Conservation (phyloP, 2,797 vertebrate species). For the Jordanella pulchra region DNA sequence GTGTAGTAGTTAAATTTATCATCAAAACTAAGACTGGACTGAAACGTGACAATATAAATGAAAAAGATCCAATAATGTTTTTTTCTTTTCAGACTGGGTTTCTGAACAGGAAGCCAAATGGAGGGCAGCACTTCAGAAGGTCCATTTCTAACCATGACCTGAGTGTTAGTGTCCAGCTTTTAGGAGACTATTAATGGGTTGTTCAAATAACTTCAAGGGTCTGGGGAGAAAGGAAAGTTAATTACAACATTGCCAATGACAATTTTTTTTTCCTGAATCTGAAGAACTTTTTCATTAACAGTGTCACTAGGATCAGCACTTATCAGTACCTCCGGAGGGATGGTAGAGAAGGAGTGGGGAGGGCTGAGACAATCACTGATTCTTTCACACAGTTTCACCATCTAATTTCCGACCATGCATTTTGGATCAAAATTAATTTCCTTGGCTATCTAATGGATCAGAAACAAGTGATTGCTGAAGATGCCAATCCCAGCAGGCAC, state of each 20-base stretch:
- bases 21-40: background rate
- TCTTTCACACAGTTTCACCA: conserved; percentile 82
- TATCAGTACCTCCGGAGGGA: conserved; percentile 79
- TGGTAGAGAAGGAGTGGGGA: conserved; percentile 49
- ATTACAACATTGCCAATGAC: conserved; percentile 73
- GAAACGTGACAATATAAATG: conserved; percentile 14
- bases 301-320: conserved; percentile 79
- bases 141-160: conserved; percentile 38
- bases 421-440: conserved; percentile 85
- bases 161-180: conserved; percentile 40
- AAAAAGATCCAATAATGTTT: conserved; percentile 23
- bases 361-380: conserved; percentile 74
- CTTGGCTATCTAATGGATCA: conserved; percentile 83
- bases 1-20: background rate
- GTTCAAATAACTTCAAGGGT: conserved; percentile 65
- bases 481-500: conserved; percentile 74
- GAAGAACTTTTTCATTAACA: conserved; percentile 83
- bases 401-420: conserved; percentile 83
- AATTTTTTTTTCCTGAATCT: conserved; percentile 57
- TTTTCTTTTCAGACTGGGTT: conserved; percentile 18
- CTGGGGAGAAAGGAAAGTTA: conserved; percentile 76
- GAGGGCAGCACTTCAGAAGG: conserved; percentile 54
- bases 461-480: conserved; percentile 81
- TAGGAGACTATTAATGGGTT: conserved; percentile 60
- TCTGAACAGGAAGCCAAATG: conserved; percentile 55